Evolutionary conservation across 2,113 vertebrate genomes (phyloP).

Genomic region (Corvus moneduloides): DNA sequence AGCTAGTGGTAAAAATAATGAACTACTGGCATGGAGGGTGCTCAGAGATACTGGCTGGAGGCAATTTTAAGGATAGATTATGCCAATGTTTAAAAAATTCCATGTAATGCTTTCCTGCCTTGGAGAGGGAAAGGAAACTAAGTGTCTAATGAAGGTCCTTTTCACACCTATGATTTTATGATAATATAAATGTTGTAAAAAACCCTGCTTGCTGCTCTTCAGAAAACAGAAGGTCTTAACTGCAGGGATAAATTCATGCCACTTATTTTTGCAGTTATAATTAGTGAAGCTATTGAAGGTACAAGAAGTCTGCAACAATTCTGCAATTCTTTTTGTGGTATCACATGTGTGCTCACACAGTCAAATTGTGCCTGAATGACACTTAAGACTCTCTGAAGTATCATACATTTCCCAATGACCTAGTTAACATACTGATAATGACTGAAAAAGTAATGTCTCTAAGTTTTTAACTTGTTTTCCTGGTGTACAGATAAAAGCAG

Average conservation of each 20-base stretch:
- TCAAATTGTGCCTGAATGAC: conserved; percentile 37
- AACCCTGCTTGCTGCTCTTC: background rate
- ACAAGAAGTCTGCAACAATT: background rate
- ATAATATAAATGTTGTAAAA: background rate
- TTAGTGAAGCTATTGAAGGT: conserved; percentile 8
- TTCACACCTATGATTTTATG: background rate
- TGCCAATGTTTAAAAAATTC: background rate
- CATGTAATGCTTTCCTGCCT: background rate
- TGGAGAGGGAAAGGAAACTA: background rate
- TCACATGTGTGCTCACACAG: conserved; percentile 13
- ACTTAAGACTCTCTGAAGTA: conserved; percentile 54
- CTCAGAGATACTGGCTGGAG: background rate
- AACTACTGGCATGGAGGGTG: background rate
- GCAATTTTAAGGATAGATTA: background rate
- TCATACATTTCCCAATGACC: conserved; percentile 48
- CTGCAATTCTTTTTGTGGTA: conserved; percentile 1
- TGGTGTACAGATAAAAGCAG: conserved; percentile 54
- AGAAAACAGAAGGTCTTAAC: background rate
- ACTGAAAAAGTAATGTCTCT: conserved; percentile 21
- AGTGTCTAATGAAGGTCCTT: background rate
- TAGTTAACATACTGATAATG: conserved; percentile 51
- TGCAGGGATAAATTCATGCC: background rate
- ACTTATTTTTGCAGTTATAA: background rate
- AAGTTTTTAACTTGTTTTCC: conserved; percentile 47
- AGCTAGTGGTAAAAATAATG: background rate